Evolutionary conservation across 1,140 invertebrate species (phyloP).

Genomic region (Macrobrachium nipponense): DNA sequence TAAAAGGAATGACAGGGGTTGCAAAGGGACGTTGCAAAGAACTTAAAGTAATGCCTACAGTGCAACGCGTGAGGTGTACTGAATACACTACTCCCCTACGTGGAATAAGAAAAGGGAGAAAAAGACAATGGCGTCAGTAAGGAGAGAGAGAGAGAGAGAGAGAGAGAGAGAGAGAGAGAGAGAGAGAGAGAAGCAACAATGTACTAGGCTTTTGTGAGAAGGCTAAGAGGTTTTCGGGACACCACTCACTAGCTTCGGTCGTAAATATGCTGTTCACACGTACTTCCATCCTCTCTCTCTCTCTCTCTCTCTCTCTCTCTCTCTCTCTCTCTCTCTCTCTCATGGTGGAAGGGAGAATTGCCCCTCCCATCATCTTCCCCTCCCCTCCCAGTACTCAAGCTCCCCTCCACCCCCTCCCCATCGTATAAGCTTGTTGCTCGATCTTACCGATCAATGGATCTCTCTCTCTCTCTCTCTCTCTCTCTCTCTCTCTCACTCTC

Average conservation of each 20-base stretch:
- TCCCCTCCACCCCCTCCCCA: background rate
- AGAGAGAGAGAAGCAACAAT: background rate
- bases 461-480: constrained; percentile 32
- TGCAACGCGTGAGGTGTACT: too few relatives aligned
- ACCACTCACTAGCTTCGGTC: background rate
- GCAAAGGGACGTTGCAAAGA: too few relatives aligned
- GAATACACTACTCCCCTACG: too few relatives aligned
- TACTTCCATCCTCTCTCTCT: constrained; percentile 7
- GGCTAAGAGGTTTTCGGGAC: background rate
- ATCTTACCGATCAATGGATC: constrained; percentile 20
- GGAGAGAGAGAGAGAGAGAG: background rate
- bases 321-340: background rate
- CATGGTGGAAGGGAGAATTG: background rate
- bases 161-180: constrained; percentile 24
- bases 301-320: background rate
- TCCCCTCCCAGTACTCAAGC: background rate
- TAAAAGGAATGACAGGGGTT: too few relatives aligned
- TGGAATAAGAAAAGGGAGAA: too few relatives aligned
- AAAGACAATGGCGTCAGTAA: too few relatives aligned
- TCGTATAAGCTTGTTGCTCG: constrained; percentile 12
- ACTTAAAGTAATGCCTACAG: too few relatives aligned
- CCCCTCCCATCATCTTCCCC: background rate
- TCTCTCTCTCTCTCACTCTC: constrained; percentile 29
- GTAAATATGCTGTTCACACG: background rate
- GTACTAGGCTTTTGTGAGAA: background rate